Percentiles rank a stretch among this genome's conserved stretches.
Conservation (phyloP, 1,140 invertebrate species). For the Geopemphigus sp. region DNA sequence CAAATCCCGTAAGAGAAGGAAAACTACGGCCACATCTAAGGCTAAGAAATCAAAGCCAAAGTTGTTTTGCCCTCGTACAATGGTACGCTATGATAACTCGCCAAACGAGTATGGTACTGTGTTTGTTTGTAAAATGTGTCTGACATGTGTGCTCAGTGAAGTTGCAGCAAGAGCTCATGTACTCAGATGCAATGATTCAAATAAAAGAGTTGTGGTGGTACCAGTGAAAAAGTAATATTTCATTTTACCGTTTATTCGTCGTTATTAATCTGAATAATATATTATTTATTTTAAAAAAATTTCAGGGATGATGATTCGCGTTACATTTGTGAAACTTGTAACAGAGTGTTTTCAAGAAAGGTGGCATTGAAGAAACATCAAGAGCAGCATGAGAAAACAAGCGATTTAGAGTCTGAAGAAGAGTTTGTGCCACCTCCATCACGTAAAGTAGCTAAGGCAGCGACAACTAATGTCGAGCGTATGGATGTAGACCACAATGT, state of each 20-base stretch:
- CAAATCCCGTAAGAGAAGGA: not conserved
- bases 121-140: conserved; percentile 2
- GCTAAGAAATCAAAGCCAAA: not conserved
- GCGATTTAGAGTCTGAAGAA: not conserved
- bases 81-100: not conserved
- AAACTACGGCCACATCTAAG: fast-evolving
- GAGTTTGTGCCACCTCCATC: no score
- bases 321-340: not conserved
- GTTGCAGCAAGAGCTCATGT: not conserved
- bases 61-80: not conserved
- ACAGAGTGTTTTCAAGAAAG: not conserved
- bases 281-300: not conserved
- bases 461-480: no score
- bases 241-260: not conserved
- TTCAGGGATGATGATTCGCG: not conserved
- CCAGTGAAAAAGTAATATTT: not conserved
- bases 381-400: not conserved
- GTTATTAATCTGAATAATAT: not conserved
- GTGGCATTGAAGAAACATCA: not conserved
- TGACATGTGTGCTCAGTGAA: not conserved
- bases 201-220: not conserved
- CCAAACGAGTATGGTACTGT: not conserved
- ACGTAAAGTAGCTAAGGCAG: no score
- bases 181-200: not conserved
- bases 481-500: not conserved